These are phyloP conservation scores for Tychaedon coryphoeus DNA, from an alignment of 2,113 vertebrate genomes.

Conservation along the genomic window DNA sequence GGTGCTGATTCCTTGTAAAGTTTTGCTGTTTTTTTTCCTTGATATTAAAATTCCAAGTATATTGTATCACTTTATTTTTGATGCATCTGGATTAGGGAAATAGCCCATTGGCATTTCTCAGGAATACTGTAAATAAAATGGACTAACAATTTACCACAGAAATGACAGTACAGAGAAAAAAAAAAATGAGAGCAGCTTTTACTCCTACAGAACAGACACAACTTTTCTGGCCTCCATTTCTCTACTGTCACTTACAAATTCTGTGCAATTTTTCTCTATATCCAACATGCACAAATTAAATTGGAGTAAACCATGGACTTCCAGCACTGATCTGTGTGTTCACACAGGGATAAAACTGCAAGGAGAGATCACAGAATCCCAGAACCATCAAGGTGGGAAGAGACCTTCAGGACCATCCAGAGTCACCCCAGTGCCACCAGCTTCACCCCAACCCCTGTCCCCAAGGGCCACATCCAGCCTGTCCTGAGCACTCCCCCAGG, in stretches of 20 bases:
- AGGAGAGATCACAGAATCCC: background rate
- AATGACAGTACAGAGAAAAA: background rate
- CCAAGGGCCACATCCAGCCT: background rate
- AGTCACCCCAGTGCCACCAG: fast-evolving
- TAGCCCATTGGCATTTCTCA: background rate
- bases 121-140: background rate
- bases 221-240: background rate
- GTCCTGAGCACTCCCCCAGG: no score
- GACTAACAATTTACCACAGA: background rate
- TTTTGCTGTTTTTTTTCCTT: background rate
- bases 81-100: background rate
- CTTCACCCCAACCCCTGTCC: background rate
- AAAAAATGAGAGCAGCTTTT: background rate
- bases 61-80: background rate
- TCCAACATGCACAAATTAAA: background rate
- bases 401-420: fast-evolving
- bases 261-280: background rate
- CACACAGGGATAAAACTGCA: background rate
- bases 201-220: background rate
- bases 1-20: background rate
- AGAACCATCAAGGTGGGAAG: fast-evolving
- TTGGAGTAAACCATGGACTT: fast-evolving
- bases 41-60: background rate
- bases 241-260: background rate
- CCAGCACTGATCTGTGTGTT: fast-evolving